Conservation (phyloP, 2,888 invertebrate genomes). For the Anarsia innoxiella region DNA sequence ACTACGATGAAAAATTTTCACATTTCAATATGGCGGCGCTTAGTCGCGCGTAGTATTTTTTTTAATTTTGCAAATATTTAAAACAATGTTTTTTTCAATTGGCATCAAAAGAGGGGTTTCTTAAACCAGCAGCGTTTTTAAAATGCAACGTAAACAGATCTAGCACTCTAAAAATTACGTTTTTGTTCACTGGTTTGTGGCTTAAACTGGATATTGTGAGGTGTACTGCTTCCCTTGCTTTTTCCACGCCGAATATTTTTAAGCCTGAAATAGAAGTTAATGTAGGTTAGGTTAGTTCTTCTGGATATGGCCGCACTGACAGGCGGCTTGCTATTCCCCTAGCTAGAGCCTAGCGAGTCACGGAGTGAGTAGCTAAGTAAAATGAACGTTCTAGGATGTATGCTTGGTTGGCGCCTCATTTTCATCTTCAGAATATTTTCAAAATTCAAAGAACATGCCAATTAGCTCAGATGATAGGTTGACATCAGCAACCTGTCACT, state of each 20-base stretch:
- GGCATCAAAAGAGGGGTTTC: constrained; percentile 44
- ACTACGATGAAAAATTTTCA: too few relatives aligned
- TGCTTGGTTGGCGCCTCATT: background rate
- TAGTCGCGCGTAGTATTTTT: too few relatives aligned
- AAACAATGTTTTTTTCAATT: too few relatives aligned
- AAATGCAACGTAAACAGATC: constrained; percentile 49
- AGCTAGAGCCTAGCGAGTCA: background rate
- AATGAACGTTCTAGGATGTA: background rate
- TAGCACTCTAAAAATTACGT: constrained; percentile 40
- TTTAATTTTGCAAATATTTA: too few relatives aligned
- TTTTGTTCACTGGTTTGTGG: constrained; percentile 38
- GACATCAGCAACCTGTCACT: too few relatives aligned
- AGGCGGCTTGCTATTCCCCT: background rate
- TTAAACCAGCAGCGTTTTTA: constrained; percentile 39
- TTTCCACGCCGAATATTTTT: constrained; percentile 44
- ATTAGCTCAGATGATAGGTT: too few relatives aligned
- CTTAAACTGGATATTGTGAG: constrained; percentile 38
- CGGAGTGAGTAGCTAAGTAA: too few relatives aligned
- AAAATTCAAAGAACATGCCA: too few relatives aligned
- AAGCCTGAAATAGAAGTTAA: constrained; percentile 31
- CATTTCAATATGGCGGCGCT: too few relatives aligned
- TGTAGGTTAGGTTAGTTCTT: background rate
- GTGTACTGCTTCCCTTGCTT: constrained; percentile 26
- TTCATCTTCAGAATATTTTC: background rate
- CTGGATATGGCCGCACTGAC: background rate